phyloP scores from a whole-genome alignment of 2,888 invertebrate species.

The Invenusta paracnida region DNA sequence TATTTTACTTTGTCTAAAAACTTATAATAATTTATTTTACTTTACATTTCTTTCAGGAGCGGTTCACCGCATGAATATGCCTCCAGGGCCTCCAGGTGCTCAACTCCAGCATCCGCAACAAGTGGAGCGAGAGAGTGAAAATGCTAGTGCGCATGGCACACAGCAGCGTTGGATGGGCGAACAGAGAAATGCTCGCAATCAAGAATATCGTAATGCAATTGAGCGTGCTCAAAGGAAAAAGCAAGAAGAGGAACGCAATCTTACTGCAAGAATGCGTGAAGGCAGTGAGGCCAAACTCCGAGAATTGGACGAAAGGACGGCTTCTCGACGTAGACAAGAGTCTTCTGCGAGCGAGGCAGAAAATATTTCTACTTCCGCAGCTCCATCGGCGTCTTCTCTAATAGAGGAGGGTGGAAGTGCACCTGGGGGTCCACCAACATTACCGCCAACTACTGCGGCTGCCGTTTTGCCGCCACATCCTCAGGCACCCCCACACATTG shows the following conservation, averaged over 20 bases:
- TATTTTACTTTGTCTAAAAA: no score
- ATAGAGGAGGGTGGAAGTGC: background rate
- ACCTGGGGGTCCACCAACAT: background rate
- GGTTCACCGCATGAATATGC: background rate
- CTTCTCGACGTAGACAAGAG: background rate
- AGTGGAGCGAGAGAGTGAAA: background rate
- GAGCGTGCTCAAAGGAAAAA: constrained; percentile 36
- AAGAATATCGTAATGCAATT: constrained; percentile 31
- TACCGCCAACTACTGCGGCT: background rate
- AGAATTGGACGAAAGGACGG: background rate
- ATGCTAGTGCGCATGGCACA: background rate
- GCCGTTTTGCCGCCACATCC: background rate
- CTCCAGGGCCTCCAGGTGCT: background rate
- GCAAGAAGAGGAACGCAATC: background rate
- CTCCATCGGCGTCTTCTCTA: background rate
- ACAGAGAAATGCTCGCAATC: constrained; percentile 30
- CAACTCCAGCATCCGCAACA: background rate
- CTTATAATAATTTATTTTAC: no score
- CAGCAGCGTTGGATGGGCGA: constrained; percentile 28
- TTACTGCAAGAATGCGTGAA: constrained; percentile 1
- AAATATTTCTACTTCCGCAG: background rate
- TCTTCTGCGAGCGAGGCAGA: background rate
- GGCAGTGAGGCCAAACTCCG: background rate
- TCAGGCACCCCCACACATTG: background rate
- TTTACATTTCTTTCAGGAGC: background rate